phyloP scores from a whole-genome alignment of 2,888 invertebrate genomes.

The Arctia plantaginis region DNA sequence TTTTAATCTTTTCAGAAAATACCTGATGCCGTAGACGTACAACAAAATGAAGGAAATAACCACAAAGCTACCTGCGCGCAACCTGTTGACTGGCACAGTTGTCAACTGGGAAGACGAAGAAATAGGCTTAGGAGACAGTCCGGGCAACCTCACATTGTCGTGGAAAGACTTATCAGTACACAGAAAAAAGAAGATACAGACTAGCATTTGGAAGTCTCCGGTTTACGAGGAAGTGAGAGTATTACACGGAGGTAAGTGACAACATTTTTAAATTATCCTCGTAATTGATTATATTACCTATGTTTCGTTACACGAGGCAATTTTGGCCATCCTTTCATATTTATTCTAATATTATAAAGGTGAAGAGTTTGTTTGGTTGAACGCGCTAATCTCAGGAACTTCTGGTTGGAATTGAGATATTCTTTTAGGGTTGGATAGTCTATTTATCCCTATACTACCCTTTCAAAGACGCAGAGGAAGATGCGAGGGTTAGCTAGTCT shows the following conservation, averaged over 20 bases:
- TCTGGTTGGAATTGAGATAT: no score
- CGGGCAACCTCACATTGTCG: conserved; percentile 78
- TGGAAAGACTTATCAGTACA: conserved; percentile 86
- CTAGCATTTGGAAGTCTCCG: conserved; percentile 81
- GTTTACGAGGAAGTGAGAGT: conserved; percentile 83
- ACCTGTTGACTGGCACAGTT: conserved; percentile 77
- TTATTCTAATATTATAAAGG: no score
- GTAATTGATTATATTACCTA: no score
- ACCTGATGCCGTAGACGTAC: conserved; percentile 70
- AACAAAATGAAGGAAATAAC: conserved; percentile 69
- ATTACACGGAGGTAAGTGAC: conserved; percentile 82
- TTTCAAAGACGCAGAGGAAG: no score
- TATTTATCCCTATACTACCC: no score
- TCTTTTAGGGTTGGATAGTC: no score
- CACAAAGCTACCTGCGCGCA: conserved; percentile 75
- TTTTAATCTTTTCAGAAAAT: conserved; percentile 53
- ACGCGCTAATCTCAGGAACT: no score
- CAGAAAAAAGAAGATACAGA: conserved; percentile 79
- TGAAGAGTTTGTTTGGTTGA: no score
- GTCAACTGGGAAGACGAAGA: conserved; percentile 83
- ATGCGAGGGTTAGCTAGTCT: no score
- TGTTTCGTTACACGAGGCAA: no score
- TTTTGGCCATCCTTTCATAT: no score
- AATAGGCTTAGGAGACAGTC: conserved; percentile 68
- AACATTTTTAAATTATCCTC: neutral